A percentile compares a stretch with the other conserved stretches of the same genome.
These are phyloP conservation scores for Oxyruncus cristatus DNA, from an alignment of 2,113 vertebrate genomes.

Conservation along the genomic window DNA sequence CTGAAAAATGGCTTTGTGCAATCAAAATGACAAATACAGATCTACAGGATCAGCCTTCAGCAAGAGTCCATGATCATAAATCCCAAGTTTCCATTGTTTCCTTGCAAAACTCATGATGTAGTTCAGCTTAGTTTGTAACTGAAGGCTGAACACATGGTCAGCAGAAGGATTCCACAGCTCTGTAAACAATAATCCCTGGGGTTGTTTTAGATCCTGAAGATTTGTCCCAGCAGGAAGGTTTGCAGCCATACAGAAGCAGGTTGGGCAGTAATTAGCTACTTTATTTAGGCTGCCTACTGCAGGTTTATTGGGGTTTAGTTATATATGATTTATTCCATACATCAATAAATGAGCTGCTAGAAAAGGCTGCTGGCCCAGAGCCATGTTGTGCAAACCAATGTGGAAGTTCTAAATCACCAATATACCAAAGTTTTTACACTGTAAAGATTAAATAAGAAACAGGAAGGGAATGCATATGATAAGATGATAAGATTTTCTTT, in stretches of 20 bases:
- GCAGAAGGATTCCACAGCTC: background rate
- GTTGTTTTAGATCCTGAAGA: background rate
- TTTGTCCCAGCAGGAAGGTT: background rate
- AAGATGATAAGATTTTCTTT: background rate
- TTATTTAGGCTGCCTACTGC: background rate
- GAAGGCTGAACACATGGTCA: background rate
- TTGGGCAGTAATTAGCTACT: background rate
- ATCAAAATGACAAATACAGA: background rate
- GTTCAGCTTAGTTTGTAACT: background rate
- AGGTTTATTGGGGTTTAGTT: background rate
- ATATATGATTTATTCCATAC: background rate
- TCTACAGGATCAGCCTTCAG: slow-evolving; percentile 16
- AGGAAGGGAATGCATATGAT: background rate
- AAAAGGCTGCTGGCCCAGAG: background rate
- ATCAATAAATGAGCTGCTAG: background rate
- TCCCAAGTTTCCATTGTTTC: background rate
- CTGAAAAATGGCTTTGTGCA: slow-evolving; percentile 17
- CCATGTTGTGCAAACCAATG: background rate
- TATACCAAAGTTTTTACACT: background rate
- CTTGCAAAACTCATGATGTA: background rate
- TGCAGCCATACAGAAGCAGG: background rate
- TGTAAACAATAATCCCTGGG: background rate
- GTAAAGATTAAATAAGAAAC: background rate
- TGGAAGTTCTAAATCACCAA: background rate
- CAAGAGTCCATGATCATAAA: slow-evolving; percentile 24